A percentile compares a stretch with the other conserved stretches of the same genome.
These are phyloP conservation scores for Callospermophilus lateralis DNA, from an alignment of 2,113 vertebrate genomes.

Conservation along the genomic window DNA sequence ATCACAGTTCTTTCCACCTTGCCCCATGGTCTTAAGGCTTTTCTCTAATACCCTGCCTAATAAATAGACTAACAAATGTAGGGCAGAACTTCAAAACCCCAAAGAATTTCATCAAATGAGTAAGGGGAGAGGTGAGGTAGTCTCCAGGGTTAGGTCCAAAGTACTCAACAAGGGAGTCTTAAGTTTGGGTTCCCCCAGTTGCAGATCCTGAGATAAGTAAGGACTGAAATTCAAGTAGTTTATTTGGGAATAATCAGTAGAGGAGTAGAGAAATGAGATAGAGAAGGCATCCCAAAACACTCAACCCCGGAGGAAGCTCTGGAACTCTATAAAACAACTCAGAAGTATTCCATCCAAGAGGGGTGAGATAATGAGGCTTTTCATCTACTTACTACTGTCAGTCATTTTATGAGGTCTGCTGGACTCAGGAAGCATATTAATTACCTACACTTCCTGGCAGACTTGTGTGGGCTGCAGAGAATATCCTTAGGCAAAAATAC, in stretches of 20 bases:
- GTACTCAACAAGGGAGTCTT: background rate
- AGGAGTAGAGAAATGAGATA: conserved; percentile 19
- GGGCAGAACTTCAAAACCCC: background rate
- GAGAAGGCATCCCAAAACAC: background rate
- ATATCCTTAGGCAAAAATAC: background rate
- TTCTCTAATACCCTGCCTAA: background rate
- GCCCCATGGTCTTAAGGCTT: background rate
- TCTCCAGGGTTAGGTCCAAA: background rate
- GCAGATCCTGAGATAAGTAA: conserved; percentile 32
- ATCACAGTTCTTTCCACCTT: background rate
- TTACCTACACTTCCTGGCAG: background rate
- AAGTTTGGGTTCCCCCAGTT: background rate
- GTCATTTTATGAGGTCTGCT: background rate
- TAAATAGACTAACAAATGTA: background rate
- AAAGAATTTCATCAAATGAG: conserved; percentile 3
- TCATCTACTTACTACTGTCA: background rate
- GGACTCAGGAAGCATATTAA: background rate
- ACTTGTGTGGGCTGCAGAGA: background rate
- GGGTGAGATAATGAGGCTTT: background rate
- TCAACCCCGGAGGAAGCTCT: background rate
- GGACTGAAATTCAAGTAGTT: conserved; percentile 33
- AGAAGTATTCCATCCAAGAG: background rate
- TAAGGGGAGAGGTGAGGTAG: conserved; percentile 3
- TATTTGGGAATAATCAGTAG: background rate
- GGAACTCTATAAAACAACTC: background rate